Evolutionary conservation across 1,140 invertebrate species (phyloP).

Genomic region (Meloidogyne floridensis): DNA sequence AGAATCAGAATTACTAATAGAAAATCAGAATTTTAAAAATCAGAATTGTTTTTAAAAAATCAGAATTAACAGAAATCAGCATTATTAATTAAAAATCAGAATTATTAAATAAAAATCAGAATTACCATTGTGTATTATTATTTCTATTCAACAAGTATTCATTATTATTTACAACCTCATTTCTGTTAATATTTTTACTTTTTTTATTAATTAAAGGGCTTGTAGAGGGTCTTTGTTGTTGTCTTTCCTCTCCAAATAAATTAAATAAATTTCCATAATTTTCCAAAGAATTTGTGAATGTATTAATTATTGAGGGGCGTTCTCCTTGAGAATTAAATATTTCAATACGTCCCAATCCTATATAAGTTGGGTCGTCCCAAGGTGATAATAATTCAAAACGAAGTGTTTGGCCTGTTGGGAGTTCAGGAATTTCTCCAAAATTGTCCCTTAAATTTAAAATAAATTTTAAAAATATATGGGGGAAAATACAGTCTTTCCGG

Average conservation of each 20-base stretch:
- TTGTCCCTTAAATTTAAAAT: neutral
- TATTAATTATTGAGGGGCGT: slow-evolving; percentile 64
- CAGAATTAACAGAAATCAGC: no score
- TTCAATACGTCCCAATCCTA: slow-evolving; percentile 80
- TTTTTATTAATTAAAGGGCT: neutral
- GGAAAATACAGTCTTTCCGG: no score
- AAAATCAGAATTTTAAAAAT: no score
- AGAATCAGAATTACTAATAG: no score
- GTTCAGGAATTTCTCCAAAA: slow-evolving; percentile 42
- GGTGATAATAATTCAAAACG: slow-evolving; percentile 73
- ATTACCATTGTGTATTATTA: neutral
- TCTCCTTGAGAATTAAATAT: slow-evolving; percentile 75
- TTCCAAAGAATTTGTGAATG: slow-evolving; percentile 17
- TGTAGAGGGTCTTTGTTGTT: slow-evolving; percentile 3
- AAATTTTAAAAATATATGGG: neutral
- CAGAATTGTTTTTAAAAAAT: no score
- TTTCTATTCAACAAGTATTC: no score
- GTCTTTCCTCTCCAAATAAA: neutral
- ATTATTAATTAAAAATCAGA: no score
- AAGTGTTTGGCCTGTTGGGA: slow-evolving; percentile 43
- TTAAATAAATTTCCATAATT: slow-evolving; percentile 16
- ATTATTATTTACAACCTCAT: neutral
- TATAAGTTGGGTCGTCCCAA: slow-evolving; percentile 81
- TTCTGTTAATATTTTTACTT: neutral
- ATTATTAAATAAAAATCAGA: neutral